Evolutionary conservation across 1,140 invertebrate species (phyloP).

Genomic region (Metaphire vulgaris): DNA sequence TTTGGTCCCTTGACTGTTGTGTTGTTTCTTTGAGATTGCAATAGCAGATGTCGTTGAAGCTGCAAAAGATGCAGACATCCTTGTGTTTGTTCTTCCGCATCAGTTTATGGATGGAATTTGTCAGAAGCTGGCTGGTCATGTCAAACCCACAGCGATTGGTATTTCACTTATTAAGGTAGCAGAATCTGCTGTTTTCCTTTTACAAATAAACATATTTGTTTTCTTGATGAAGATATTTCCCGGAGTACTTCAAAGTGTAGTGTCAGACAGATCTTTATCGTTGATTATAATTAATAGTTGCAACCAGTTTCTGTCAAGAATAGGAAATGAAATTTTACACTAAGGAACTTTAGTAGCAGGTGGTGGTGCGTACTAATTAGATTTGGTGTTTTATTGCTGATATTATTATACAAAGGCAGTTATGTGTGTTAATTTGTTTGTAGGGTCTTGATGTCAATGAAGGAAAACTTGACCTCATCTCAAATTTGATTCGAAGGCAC

Average conservation of each 20-base stretch:
- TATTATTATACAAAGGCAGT: background rate
- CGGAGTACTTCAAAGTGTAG: background rate
- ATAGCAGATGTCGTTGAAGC: conserved; percentile 84
- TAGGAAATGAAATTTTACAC: background rate
- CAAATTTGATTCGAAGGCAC: conserved; percentile 77
- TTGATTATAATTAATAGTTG: background rate
- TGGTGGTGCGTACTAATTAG: no score
- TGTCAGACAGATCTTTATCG: background rate
- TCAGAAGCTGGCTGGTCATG: conserved; percentile 73
- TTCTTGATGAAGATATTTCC: background rate
- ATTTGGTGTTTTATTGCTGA: no score
- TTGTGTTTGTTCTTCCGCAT: conserved; percentile 97
- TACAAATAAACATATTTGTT: no score
- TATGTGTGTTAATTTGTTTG: background rate
- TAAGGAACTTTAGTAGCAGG: no score
- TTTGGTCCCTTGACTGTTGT: conserved; percentile 4
- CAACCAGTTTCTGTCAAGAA: background rate
- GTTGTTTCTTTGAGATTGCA: conserved; percentile 65
- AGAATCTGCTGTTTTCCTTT: background rate
- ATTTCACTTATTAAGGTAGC: conserved; percentile 88
- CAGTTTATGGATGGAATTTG: conserved; percentile 88
- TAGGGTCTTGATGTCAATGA: conserved; percentile 71
- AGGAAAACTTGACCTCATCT: conserved; percentile 87
- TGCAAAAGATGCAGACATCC: conserved; percentile 83
- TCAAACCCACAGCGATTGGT: conserved; percentile 80